Percentiles rank a stretch among this genome's conserved stretches.
phyloP scores from a whole-genome alignment of 2,797 vertebrate species.

The Pagetopsis macropterus region DNA sequence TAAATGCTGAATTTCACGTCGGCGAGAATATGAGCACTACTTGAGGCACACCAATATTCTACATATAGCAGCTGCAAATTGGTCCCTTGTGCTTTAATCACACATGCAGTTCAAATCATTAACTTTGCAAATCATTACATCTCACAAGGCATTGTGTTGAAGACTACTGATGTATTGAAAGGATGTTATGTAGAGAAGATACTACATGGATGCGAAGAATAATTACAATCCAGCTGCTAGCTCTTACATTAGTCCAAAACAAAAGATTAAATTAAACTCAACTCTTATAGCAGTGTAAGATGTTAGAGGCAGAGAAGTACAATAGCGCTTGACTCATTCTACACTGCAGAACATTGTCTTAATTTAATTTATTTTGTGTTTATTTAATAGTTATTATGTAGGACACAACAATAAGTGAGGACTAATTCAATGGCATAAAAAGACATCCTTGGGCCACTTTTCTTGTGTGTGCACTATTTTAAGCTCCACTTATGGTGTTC shows the following conservation, averaged over 20 bases:
- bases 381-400: constrained; percentile 93
- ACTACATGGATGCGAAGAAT: constrained; percentile 58
- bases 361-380: constrained; percentile 96
- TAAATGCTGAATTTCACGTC: constrained; percentile 78
- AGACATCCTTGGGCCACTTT: constrained; percentile 92
- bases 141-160: constrained; percentile 68
- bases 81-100: constrained; percentile 79
- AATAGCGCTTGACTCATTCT: constrained; percentile 74
- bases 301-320: constrained; percentile 83
- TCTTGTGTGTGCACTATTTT: constrained; percentile 88
- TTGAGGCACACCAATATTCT: constrained; percentile 69
- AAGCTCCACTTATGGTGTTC: constrained; percentile 92
- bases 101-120: constrained; percentile 77
- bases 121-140: constrained; percentile 81
- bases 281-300: constrained; percentile 54
- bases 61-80: constrained; percentile 75
- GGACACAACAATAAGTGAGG: constrained; percentile 89
- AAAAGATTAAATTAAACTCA: constrained; percentile 76
- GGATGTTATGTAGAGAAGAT: constrained; percentile 58
- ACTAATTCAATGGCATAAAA: constrained; percentile 94
- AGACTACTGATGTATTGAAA: constrained; percentile 69
- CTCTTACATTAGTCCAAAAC: constrained; percentile 73
- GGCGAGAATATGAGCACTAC: constrained; percentile 68
- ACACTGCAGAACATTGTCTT: constrained; percentile 88
- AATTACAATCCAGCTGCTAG: constrained; percentile 58